Conservation (phyloP, 2,113 vertebrate genomes). For the Petromus typicus region DNA sequence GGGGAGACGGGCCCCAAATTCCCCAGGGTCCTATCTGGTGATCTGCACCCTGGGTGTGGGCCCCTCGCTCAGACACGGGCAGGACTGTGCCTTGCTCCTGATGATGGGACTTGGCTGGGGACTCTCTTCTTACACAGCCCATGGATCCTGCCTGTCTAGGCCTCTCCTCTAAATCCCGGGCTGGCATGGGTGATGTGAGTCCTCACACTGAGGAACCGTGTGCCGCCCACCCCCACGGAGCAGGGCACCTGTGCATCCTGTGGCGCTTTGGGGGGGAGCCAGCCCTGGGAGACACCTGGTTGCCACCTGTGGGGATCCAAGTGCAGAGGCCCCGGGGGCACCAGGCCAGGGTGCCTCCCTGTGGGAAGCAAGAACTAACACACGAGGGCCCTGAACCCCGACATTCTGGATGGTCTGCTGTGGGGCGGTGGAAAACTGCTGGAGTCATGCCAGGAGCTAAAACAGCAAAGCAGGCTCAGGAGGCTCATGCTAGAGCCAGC, state of each 20-base stretch:
- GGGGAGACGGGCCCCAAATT: not conserved
- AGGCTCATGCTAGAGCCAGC: too few species aligned
- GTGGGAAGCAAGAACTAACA: not conserved
- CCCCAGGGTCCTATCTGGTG: not conserved
- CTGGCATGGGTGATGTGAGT: not conserved
- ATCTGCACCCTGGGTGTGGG: rapidly evolving
- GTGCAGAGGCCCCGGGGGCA: not conserved
- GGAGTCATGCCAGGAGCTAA: not conserved
- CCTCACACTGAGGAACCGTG: not conserved
- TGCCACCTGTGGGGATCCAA: not conserved
- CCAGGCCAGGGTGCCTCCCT: too few species aligned
- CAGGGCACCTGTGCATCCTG: not conserved
- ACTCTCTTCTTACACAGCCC: not conserved
- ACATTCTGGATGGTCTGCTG: rapidly evolving
- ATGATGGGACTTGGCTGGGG: not conserved
- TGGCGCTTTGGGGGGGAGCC: not conserved
- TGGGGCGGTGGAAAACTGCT: not conserved
- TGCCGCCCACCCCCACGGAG: not conserved
- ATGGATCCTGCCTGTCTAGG: not conserved
- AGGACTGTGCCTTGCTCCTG: not conserved
- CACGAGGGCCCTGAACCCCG: not conserved
- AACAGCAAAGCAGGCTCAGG: too few species aligned
- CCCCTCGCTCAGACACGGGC: too few species aligned
- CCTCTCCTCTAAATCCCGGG: not conserved
- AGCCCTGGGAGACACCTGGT: rapidly evolving